These are phyloP conservation scores for Hystrix brachyura DNA, from an alignment of 2,113 vertebrate species.

Conservation along the genomic window DNA sequence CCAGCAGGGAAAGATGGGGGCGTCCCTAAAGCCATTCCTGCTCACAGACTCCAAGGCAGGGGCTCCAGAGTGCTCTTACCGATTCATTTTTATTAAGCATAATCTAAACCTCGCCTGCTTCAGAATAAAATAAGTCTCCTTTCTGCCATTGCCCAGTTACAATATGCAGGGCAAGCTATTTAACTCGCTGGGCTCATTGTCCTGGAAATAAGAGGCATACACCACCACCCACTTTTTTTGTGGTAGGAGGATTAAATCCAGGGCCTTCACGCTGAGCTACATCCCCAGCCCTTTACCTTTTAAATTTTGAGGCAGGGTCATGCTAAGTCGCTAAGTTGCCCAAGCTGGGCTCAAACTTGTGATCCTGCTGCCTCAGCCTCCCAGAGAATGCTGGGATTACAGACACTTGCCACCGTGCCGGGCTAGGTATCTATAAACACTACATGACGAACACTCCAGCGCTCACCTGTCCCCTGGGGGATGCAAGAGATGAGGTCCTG, in stretches of 20 bases:
- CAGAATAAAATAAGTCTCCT: conserved; percentile 4
- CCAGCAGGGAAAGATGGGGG: not conserved
- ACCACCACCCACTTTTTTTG: not conserved
- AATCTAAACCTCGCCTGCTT: not conserved
- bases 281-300: not conserved
- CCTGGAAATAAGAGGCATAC: not conserved
- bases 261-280: not conserved
- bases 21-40: not conserved
- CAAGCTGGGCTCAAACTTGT: not conserved
- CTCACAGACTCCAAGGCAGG: not conserved
- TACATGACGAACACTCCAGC: rapidly evolving
- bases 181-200: not conserved
- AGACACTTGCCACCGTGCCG: not conserved
- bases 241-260: not conserved
- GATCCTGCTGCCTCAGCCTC: not conserved
- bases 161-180: not conserved
- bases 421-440: not conserved
- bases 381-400: not conserved
- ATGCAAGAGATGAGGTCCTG: conserved; percentile 75
- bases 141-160: not conserved
- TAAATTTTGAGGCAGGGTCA: not conserved
- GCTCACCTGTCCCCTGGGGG: conserved; percentile 72
- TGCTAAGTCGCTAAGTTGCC: not conserved
- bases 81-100: not conserved
- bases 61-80: not conserved